Percentiles rank a stretch among this genome's conserved stretches.
These are phyloP conservation scores for Bubalus kerabau DNA, from an alignment of 2,113 vertebrate species.

Conservation along the genomic window DNA sequence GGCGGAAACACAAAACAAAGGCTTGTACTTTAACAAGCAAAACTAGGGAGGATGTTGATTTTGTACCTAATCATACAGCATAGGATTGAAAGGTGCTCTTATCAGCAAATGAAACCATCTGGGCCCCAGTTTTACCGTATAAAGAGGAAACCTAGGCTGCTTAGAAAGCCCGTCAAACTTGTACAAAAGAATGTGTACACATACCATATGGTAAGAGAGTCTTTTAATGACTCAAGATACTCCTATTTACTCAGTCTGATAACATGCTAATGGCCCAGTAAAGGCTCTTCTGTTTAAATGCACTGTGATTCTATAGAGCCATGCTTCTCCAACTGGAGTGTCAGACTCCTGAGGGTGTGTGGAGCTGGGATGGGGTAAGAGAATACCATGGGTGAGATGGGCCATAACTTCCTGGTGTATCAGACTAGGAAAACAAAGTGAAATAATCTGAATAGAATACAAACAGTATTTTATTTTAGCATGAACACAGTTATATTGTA, in stretches of 20 bases:
- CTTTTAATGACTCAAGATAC: conserved; percentile 8
- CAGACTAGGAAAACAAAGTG: neutral
- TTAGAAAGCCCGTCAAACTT: neutral
- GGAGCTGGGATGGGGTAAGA: accelerated
- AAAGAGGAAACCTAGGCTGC: conserved; percentile 26
- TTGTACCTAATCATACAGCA: neutral
- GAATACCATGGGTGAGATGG: too few relatives aligned
- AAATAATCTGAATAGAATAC: neutral
- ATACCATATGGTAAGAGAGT: neutral
- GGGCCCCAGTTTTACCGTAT: neutral
- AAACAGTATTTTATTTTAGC: neutral
- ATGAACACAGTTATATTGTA: neutral
- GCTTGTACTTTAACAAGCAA: conserved; percentile 27
- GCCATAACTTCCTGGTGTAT: neutral
- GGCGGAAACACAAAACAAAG: conserved; percentile 32
- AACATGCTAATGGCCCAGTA: neutral
- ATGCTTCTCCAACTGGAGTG: neutral
- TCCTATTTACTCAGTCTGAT: neutral
- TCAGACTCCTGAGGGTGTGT: too few relatives aligned
- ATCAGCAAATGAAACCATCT: conserved; percentile 37
- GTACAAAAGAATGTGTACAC: neutral
- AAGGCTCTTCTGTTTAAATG: neutral
- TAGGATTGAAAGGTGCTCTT: neutral
- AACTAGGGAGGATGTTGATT: conserved; percentile 50
- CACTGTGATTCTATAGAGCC: neutral